These are phyloP conservation scores for Ormyrus pomaceus DNA, from an alignment of 2,888 invertebrate species.

Conservation along the genomic window DNA sequence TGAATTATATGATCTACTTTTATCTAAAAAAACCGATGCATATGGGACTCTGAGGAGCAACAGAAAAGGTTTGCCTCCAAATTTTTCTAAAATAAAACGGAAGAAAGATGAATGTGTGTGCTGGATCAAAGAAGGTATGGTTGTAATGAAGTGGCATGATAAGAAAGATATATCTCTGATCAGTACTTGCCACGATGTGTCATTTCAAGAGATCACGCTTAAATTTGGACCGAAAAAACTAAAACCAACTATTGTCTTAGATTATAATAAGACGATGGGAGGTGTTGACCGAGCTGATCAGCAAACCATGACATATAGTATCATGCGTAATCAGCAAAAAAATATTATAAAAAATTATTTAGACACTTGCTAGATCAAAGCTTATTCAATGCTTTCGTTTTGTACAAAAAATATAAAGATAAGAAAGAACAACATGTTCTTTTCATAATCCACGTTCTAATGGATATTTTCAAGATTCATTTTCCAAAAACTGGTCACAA, in stretches of 20 bases:
- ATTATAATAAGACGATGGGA: slow-evolving; percentile 40
- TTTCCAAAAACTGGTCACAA: background rate
- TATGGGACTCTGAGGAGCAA: slow-evolving; percentile 26
- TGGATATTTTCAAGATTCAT: background rate
- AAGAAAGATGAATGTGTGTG: slow-evolving; percentile 28
- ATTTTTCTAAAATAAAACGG: slow-evolving; percentile 17
- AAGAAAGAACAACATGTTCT: background rate
- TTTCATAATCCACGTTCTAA: background rate
- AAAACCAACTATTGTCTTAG: slow-evolving; percentile 29
- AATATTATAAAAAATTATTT: slow-evolving; percentile 12
- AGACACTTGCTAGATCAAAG: background rate
- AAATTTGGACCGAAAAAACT: slow-evolving; percentile 29
- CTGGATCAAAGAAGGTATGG: slow-evolving; percentile 16
- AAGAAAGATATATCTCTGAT: slow-evolving; percentile 27
- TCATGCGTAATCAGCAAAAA: no score
- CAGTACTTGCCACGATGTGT: slow-evolving; percentile 36
- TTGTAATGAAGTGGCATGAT: slow-evolving; percentile 36
- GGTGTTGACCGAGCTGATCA: slow-evolving; percentile 28
- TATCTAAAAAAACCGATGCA: slow-evolving; percentile 20
- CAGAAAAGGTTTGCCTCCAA: slow-evolving; percentile 16
- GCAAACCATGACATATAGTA: slow-evolving; percentile 36
- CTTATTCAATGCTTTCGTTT: slow-evolving; percentile 1
- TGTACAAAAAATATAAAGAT: slow-evolving; percentile 7
- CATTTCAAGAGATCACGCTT: slow-evolving; percentile 20
- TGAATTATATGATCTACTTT: slow-evolving; percentile 9